A percentile compares a stretch with the other conserved stretches of the same genome.
phyloP scores from a whole-genome alignment of 2,113 vertebrate genomes.

The Silurus asotus region DNA sequence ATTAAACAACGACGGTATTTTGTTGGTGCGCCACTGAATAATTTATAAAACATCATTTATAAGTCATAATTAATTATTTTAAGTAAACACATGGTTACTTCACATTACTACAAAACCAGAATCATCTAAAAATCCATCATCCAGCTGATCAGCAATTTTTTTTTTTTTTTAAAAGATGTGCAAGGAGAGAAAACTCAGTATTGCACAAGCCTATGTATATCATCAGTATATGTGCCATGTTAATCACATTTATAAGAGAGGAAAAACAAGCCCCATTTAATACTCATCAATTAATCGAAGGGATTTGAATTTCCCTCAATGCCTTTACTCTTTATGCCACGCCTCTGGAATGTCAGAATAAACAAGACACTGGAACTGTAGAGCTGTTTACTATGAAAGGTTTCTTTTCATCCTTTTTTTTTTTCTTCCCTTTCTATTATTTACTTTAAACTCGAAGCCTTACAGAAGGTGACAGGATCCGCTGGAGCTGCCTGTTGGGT shows the following conservation, averaged over 20 bases:
- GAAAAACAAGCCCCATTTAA: too few species aligned
- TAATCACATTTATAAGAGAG: background rate
- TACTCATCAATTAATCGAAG: too few species aligned
- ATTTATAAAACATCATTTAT: too few species aligned
- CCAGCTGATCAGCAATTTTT: background rate
- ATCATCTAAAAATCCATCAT: background rate
- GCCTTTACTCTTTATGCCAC: background rate
- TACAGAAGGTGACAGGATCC: constrained; percentile 64
- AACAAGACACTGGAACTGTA: constrained; percentile 47
- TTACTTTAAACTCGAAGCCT: constrained; percentile 67
- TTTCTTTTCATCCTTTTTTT: constrained; percentile 1
- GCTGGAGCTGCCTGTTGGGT: constrained; percentile 65
- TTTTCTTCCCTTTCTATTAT: constrained; percentile 13
- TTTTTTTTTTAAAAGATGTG: background rate
- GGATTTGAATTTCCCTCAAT: too few species aligned
- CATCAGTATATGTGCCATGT: background rate
- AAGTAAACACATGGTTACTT: too few species aligned
- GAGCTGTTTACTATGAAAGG: constrained; percentile 52
- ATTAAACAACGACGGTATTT: background rate
- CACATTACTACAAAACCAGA: background rate
- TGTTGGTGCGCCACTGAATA: background rate
- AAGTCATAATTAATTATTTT: too few species aligned
- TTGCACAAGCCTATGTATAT: background rate
- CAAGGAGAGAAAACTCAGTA: background rate
- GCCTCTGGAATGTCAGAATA: background rate